A percentile compares a stretch with the other conserved stretches of the same genome.
Conservation (phyloP, 2,797 vertebrate genomes). For the Zalophus californianus region DNA sequence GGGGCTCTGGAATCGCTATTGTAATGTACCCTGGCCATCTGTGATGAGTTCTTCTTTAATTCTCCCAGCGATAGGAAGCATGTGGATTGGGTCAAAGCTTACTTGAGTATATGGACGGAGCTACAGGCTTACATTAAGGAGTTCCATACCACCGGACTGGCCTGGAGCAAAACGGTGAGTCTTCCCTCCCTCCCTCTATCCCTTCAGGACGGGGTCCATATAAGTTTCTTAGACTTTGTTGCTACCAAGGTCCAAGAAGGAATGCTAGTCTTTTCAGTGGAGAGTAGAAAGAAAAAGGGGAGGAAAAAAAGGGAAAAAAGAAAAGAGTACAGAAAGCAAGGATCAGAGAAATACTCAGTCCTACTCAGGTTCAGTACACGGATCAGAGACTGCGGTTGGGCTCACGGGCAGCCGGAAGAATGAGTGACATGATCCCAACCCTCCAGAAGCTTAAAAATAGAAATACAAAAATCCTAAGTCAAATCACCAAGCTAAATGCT, state of each 20-base stretch:
- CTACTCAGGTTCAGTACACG: not conserved
- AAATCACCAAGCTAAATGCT: slow-evolving; percentile 7
- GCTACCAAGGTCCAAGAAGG: not conserved
- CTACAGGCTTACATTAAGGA: slow-evolving; percentile 96
- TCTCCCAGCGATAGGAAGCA: slow-evolving; percentile 94
- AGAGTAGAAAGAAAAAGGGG: not conserved
- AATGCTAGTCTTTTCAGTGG: not conserved
- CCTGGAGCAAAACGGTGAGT: slow-evolving; percentile 94
- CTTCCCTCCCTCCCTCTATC: not conserved
- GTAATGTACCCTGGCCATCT: not conserved
- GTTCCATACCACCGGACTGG: slow-evolving; percentile 95
- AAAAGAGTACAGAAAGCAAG: not conserved
- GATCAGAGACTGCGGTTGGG: not conserved
- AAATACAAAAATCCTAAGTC: not conserved
- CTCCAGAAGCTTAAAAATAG: not conserved
- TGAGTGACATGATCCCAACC: not conserved
- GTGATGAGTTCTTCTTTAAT: slow-evolving; percentile 43
- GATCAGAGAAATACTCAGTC: not conserved
- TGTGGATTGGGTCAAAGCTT: slow-evolving; percentile 96
- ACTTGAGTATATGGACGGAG: slow-evolving; percentile 94
- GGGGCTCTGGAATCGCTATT: not conserved
- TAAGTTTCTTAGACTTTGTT: not conserved
- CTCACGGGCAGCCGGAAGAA: not conserved
- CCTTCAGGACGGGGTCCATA: not conserved
- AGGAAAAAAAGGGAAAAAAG: not conserved